Conservation (phyloP, 2,888 invertebrate genomes). For the Notodonta dromedarius region DNA sequence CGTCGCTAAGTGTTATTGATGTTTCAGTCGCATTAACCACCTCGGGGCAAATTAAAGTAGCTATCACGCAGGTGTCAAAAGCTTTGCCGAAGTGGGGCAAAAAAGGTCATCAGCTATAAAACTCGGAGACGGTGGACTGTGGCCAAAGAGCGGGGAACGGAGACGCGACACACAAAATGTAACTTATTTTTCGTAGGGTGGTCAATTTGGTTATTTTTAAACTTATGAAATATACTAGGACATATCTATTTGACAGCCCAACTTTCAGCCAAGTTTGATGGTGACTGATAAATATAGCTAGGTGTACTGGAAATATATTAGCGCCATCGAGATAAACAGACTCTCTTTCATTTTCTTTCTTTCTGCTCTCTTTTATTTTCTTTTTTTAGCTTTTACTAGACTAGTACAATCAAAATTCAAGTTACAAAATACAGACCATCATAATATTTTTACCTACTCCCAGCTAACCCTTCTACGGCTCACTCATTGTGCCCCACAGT, state of each 20-base stretch:
- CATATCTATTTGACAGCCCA: no score
- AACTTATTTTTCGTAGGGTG: background rate
- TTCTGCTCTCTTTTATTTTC: no score
- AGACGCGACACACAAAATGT: slow-evolving; percentile 14
- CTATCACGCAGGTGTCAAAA: slow-evolving; percentile 80
- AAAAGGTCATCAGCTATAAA: slow-evolving; percentile 78
- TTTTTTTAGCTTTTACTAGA: no score
- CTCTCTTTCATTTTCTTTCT: no score
- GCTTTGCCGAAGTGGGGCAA: slow-evolving; percentile 70
- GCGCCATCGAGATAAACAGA: no score
- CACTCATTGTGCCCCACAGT: slow-evolving; percentile 13
- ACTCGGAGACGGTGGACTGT: slow-evolving; percentile 56
- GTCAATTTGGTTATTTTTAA: background rate
- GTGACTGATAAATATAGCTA: no score
- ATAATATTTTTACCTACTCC: no score
- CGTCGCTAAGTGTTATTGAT: slow-evolving; percentile 74
- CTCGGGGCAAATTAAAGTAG: slow-evolving; percentile 69
- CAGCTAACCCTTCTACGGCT: slow-evolving; percentile 20
- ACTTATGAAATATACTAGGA: no score
- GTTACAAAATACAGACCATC: no score
- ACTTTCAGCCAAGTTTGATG: no score
- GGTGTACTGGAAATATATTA: no score
- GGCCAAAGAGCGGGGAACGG: slow-evolving; percentile 48
- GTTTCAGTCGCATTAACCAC: slow-evolving; percentile 63
- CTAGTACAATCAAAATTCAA: no score